A percentile compares a stretch with the other conserved stretches of the same genome.
Evolutionary conservation across 2,888 invertebrate species (phyloP).

Genomic region (Drosophila phalerata): DNA sequence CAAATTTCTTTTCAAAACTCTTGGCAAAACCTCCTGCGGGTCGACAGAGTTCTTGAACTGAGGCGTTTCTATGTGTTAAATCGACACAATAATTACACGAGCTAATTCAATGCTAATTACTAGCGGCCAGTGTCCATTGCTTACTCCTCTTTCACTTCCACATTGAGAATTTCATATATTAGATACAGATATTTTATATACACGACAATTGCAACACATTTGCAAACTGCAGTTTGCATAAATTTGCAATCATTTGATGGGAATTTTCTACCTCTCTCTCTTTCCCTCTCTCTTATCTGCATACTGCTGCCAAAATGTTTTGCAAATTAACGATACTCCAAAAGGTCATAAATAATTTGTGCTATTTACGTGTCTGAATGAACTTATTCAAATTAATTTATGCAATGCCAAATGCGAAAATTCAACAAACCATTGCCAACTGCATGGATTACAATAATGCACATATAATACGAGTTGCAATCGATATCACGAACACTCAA

Average conservation of each 20-base stretch:
- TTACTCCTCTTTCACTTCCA: neutral
- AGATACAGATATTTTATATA: constrained; percentile 14
- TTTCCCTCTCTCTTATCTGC: neutral
- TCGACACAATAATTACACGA: constrained; percentile 68
- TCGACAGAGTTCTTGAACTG: constrained; percentile 1
- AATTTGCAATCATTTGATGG: constrained; percentile 51
- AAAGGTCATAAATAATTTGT: constrained; percentile 52
- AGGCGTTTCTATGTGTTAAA: constrained; percentile 40
- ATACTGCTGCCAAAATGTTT: constrained; percentile 52
- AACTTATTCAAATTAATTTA: constrained; percentile 64
- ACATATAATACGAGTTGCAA: constrained; percentile 10
- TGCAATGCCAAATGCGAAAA: constrained; percentile 29
- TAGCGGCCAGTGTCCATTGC: constrained; percentile 23
- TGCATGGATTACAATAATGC: constrained; percentile 12
- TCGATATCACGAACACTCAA: constrained; percentile 12
- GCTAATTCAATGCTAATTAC: constrained; percentile 71
- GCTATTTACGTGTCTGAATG: constrained; percentile 29
- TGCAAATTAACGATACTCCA: constrained; percentile 59
- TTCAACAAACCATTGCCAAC: constrained; percentile 6
- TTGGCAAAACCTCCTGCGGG: constrained; percentile 24
- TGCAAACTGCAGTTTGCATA: constrained; percentile 57
- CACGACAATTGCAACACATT: constrained; percentile 47
- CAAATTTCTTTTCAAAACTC: constrained; percentile 19
- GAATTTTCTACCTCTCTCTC: neutral
- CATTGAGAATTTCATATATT: neutral